Evolutionary conservation across 2,797 vertebrate genomes (phyloP).

Genomic region (Adelosebastes latens): DNA sequence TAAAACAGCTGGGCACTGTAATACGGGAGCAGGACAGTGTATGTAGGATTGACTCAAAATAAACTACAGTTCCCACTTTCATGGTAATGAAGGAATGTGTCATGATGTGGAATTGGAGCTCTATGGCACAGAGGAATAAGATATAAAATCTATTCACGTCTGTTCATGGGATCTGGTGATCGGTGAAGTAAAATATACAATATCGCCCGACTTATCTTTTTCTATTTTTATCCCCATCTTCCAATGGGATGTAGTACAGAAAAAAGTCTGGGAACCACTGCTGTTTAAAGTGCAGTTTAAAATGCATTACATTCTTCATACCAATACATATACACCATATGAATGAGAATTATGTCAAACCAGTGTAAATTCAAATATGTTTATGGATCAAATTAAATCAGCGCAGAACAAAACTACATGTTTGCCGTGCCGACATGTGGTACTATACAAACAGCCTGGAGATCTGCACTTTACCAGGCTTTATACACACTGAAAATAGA

Average conservation of each 20-base stretch:
- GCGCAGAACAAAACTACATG: background rate
- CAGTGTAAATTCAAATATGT: background rate
- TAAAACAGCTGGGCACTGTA: background rate
- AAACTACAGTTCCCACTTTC: background rate
- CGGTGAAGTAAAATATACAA: background rate
- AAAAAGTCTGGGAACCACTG: background rate
- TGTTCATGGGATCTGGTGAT: background rate
- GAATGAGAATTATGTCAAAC: background rate
- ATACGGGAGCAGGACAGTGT: too few species aligned
- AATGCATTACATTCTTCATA: background rate
- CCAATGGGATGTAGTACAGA: background rate
- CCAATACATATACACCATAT: background rate
- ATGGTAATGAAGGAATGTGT: background rate
- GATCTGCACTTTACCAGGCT: background rate
- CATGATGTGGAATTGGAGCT: background rate
- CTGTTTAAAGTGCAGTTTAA: background rate
- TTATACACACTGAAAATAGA: background rate
- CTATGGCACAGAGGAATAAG: background rate
- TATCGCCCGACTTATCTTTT: background rate
- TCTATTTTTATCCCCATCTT: background rate
- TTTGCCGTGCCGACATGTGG: constrained; percentile 5
- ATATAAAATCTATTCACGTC: background rate
- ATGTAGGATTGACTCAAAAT: background rate
- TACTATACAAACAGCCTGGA: constrained; percentile 5
- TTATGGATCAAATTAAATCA: background rate